These are phyloP conservation scores for Tricholaema leucomelas DNA, from an alignment of 2,113 vertebrate species.

Conservation along the genomic window DNA sequence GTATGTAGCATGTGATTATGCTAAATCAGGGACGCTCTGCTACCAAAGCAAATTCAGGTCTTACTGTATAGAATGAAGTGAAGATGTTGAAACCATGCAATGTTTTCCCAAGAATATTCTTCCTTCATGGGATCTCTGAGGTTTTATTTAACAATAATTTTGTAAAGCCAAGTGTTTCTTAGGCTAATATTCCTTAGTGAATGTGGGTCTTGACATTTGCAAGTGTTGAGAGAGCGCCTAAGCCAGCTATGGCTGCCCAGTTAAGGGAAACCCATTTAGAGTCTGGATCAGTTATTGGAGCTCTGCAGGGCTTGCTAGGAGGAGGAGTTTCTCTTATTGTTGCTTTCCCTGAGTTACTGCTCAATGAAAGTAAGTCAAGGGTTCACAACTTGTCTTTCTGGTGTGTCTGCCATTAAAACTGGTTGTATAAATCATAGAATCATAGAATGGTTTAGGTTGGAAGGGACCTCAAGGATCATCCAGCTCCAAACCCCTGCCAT, in stretches of 20 bases:
- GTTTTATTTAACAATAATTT: neutral
- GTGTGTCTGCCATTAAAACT: rapidly evolving
- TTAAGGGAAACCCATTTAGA: neutral
- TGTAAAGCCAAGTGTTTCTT: neutral
- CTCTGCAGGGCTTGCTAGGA: neutral
- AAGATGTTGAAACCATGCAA: neutral
- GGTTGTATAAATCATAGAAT: neutral
- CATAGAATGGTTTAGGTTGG: too few relatives aligned
- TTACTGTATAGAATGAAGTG: neutral
- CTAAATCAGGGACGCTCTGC: neutral
- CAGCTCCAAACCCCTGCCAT: too few relatives aligned
- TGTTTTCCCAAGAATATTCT: neutral
- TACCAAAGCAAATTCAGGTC: neutral
- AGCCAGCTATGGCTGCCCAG: neutral
- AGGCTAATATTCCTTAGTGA: neutral
- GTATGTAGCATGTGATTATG: neutral
- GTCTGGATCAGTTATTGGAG: too few relatives aligned
- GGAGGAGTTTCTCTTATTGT: neutral
- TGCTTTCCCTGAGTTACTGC: neutral
- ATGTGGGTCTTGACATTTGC: neutral
- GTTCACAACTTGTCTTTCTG: neutral
- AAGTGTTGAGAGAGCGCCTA: neutral
- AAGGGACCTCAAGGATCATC: too few relatives aligned
- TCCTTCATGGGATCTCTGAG: neutral
- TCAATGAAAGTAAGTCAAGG: neutral